Evolutionary conservation across 2,113 vertebrate genomes (phyloP), one percentile per base, ranked within the genome.

Genomic region (Otus sunia): DNA sequence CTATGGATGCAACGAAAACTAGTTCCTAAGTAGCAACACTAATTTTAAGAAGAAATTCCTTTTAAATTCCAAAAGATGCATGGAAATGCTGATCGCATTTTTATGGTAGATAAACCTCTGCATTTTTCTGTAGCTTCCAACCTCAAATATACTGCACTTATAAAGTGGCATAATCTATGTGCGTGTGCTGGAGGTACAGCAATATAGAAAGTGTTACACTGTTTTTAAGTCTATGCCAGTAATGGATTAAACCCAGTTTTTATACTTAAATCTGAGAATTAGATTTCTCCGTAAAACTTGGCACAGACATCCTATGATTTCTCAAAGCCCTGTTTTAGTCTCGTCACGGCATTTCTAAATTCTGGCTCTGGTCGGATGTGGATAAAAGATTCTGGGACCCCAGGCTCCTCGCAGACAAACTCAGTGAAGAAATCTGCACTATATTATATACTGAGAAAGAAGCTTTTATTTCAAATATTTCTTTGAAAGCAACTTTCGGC

Each of bases 261-360:
- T 74, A 50, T 63, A 86, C 41, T 80, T 96, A 45, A 88, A 95
- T 91, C 66, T 72, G 86, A 95, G 86, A 96, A 95, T 96, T 95
- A 86, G 52, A 76, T 96, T 96, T 95, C 77, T 60, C 86, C 43
- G 19, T 78, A 86, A 93, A 95, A 37, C 60, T 94, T 97, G 95
- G 95, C 96, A 72, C 37, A 88, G 88, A 59, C 72, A 82, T 88
- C 67, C 37, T 81, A 91, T 4, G 60, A 63, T 49, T 91, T 90
- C 94, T 95, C 60, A 56, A 90, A 96, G 45, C 41, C 25, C 21
- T 83, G 52, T 76, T 95, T 95, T 75, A 75, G 73, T 74, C 76
- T 92, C 83, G 80, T 92, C 92, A 86, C 8, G 34, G 50, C 73
- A 95, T 89, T 94, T 85, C 49, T 81, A 93, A 85, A 89, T 93